phyloP scores from a whole-genome alignment of 2,113 vertebrate species.

The Heterocephalus glaber region DNA sequence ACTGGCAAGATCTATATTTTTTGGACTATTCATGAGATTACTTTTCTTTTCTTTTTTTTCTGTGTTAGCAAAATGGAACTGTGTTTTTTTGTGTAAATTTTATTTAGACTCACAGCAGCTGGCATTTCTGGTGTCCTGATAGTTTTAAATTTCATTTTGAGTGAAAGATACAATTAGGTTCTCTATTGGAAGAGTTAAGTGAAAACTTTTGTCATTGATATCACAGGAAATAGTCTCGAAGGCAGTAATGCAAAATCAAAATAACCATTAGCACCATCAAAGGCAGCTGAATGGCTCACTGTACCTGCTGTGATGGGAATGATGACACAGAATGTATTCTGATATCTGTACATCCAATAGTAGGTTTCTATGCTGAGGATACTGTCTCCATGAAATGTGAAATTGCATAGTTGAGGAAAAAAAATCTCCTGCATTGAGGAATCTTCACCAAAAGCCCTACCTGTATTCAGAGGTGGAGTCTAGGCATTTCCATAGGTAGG shows the following conservation, averaged over 20 bases:
- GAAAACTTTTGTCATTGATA: constrained; percentile 82
- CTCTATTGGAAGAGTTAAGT: constrained; percentile 83
- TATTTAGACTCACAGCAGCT: constrained; percentile 84
- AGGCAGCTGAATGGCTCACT: constrained; percentile 71
- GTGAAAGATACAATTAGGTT: constrained; percentile 83
- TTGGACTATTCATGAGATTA: constrained; percentile 68
- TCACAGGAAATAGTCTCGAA: constrained; percentile 82
- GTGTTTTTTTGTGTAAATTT: constrained; percentile 83
- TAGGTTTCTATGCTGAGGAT: constrained; percentile 40
- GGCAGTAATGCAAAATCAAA: constrained; percentile 83
- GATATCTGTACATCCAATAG: constrained; percentile 30
- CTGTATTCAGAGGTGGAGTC: not conserved
- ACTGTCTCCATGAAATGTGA: not conserved
- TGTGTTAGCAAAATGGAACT: constrained; percentile 81
- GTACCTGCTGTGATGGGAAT: constrained; percentile 68
- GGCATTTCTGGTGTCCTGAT: constrained; percentile 85
- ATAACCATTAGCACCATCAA: constrained; percentile 82
- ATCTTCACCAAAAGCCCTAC: accelerated
- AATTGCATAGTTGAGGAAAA: accelerated
- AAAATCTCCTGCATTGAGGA: accelerated
- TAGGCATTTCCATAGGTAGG: not conserved
- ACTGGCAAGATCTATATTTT: constrained; percentile 77
- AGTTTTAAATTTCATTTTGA: constrained; percentile 86
- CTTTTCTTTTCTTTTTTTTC: not conserved
- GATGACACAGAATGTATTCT: constrained; percentile 67